These are phyloP conservation scores for Oligia latruncula DNA, from an alignment of 2,888 invertebrate genomes.

Conservation along the genomic window DNA sequence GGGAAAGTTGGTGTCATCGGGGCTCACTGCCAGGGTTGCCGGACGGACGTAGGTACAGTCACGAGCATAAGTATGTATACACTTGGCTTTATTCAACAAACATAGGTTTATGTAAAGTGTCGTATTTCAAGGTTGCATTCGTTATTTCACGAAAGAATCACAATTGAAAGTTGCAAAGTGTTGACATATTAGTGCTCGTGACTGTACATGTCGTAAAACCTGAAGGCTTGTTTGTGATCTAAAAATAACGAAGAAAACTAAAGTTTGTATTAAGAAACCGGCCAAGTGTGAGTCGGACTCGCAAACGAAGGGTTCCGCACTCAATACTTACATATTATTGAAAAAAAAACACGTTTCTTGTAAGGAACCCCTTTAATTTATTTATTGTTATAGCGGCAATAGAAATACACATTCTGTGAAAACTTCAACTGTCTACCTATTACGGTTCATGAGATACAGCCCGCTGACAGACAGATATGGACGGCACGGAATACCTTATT, in stretches of 20 bases:
- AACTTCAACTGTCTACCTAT: neutral
- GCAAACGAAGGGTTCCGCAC: neutral
- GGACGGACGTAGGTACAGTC: neutral
- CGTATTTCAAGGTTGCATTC: too few species aligned
- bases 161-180: too few species aligned
- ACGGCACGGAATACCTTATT: too few species aligned
- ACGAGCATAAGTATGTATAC: too few species aligned
- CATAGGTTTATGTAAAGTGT: too few species aligned
- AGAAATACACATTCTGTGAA: neutral
- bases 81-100: too few species aligned
- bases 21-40: constrained; percentile 16
- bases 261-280: neutral
- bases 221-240: constrained; percentile 3
- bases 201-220: constrained; percentile 3
- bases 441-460: neutral
- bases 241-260: constrained; percentile 2
- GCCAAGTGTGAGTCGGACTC: neutral
- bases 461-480: neutral
- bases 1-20: constrained; percentile 20
- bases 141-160: too few species aligned
- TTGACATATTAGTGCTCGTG: too few species aligned
- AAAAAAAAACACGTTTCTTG: neutral
- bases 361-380: neutral
- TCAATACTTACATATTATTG: too few species aligned
- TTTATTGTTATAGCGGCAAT: neutral